A percentile compares a stretch with the other conserved stretches of the same genome.
Evolutionary conservation across 2,113 vertebrate species (phyloP).

Genomic region (Nothoprocta pentlandii): DNA sequence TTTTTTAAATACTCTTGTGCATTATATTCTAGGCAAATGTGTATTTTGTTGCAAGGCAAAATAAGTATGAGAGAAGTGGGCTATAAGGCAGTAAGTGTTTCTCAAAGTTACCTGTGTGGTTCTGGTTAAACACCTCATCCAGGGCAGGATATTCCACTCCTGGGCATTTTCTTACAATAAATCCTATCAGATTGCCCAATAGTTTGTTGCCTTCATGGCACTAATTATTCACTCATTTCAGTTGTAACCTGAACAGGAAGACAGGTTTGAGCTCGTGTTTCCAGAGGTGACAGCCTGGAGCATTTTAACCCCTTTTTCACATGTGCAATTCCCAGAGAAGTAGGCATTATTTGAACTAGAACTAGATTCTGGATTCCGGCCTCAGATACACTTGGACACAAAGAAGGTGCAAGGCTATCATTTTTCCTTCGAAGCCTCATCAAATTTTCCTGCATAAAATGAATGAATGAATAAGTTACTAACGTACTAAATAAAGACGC

Average conservation of each 20-base stretch:
- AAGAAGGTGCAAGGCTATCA: slow-evolving; percentile 39
- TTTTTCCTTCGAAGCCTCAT: slow-evolving; percentile 47
- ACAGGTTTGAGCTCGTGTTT: slow-evolving; percentile 20
- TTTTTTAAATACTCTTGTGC: slow-evolving; percentile 63
- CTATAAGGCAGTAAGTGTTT: neutral
- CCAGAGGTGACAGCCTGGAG: slow-evolving; percentile 41
- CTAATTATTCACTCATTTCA: neutral
- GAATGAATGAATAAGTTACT: slow-evolving; percentile 59
- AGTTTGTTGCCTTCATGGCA: slow-evolving; percentile 33
- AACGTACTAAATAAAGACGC: slow-evolving; percentile 33
- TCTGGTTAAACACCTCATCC: neutral
- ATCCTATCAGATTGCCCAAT: slow-evolving; percentile 6
- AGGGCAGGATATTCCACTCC: neutral
- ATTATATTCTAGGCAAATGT: slow-evolving; percentile 19
- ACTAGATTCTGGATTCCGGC: neutral
- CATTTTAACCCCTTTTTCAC: slow-evolving; percentile 49
- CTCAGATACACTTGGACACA: neutral
- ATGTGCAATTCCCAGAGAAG: neutral
- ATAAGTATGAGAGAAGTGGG: neutral
- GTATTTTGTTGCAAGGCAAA: slow-evolving; percentile 20
- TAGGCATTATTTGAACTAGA: neutral
- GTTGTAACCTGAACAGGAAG: slow-evolving; percentile 8
- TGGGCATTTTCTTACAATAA: slow-evolving; percentile 28
- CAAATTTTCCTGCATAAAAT: slow-evolving; percentile 49
- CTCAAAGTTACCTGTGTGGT: slow-evolving; percentile 15